Evolutionary conservation across 2,888 invertebrate genomes (phyloP).

Genomic region (Ophion ellenae): DNA sequence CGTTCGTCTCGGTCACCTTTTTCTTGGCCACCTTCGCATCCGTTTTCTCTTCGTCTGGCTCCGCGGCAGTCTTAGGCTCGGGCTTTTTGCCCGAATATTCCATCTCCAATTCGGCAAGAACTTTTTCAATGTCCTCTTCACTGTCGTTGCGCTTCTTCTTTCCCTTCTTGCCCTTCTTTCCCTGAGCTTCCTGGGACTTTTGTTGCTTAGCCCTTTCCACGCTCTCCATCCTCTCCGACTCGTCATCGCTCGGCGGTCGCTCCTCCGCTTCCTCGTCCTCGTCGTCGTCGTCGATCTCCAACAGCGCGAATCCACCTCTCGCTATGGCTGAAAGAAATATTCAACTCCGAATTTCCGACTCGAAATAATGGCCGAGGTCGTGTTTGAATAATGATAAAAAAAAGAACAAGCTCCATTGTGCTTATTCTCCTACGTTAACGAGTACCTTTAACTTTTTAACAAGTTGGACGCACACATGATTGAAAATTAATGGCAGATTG

Average conservation of each 20-base stretch:
- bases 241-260: conserved; percentile 82
- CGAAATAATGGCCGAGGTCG: background rate
- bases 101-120: conserved; percentile 92
- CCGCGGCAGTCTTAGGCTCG: conserved; percentile 80
- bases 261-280: conserved; percentile 80
- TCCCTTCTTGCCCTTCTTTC: conserved; percentile 90
- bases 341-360: background rate
- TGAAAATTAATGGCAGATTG: no score
- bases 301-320: conserved; percentile 87
- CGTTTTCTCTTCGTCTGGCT: conserved; percentile 68
- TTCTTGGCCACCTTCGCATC: conserved; percentile 77
- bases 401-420: no score
- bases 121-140: conserved; percentile 92
- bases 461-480: no score
- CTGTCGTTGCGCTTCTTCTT: conserved; percentile 91
- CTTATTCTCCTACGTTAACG: no score
- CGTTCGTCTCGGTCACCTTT: conserved; percentile 75
- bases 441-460: no score
- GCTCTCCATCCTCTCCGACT: conserved; percentile 84
- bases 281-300: conserved; percentile 86
- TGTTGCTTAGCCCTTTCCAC: conserved; percentile 81
- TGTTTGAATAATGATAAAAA: background rate
- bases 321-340: conserved; percentile 59
- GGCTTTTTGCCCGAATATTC: conserved; percentile 90
- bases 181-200: conserved; percentile 78